These are phyloP conservation scores for Sipunculus nudus DNA, from an alignment of 2,888 invertebrate species.

Conservation along the genomic window DNA sequence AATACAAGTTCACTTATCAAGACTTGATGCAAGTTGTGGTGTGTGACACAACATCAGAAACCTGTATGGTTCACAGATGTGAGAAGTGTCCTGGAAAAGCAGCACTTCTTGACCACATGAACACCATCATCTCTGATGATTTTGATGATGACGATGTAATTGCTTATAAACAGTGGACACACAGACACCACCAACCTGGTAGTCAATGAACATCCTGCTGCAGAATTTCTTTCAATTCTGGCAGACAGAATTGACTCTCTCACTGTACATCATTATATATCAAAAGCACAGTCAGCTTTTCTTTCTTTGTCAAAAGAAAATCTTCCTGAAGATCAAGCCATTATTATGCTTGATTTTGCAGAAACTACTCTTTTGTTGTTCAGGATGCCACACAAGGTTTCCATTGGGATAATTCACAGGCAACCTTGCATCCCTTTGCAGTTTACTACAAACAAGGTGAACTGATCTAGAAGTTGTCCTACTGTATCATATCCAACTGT, in stretches of 20 bases:
- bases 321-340: neutral
- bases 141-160: slow-evolving; percentile 1
- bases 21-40: no score
- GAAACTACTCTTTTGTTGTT: slow-evolving; percentile 21
- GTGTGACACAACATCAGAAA: no score
- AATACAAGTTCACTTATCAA: no score
- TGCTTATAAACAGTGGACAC: slow-evolving; percentile 1
- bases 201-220: no score
- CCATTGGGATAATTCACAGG: slow-evolving; percentile 41
- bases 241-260: no score
- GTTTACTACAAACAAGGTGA: slow-evolving; percentile 17
- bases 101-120: neutral
- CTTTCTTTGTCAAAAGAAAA: neutral
- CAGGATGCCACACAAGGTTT: slow-evolving; percentile 39
- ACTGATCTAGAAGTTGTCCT: neutral
- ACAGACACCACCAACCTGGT: neutral
- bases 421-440: slow-evolving; percentile 40
- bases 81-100: neutral
- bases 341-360: slow-evolving; percentile 36
- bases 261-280: no score
- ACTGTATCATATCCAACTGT: slow-evolving; percentile 31
- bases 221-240: no score
- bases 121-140: neutral
- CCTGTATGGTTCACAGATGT: neutral
- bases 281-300: no score